These are phyloP conservation scores for Adelges cooleyi DNA, from an alignment of 1,140 invertebrate species.

Conservation along the genomic window DNA sequence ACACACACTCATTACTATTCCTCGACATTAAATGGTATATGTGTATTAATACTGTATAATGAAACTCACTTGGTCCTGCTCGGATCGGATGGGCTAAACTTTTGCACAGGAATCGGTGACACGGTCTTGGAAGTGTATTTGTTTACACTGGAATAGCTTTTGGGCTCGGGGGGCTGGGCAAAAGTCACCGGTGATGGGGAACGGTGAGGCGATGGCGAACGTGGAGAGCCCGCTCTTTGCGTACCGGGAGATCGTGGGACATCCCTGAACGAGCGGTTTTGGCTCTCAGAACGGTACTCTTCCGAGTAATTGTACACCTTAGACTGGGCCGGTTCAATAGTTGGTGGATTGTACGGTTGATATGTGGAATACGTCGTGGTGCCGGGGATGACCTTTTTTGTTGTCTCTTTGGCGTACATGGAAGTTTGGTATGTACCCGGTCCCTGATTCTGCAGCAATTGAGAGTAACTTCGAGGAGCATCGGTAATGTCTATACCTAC, in stretches of 20 bases:
- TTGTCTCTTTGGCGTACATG: conserved; percentile 11
- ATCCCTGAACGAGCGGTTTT: conserved; percentile 10
- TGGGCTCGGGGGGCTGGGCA: conserved; percentile 32
- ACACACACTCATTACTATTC: conserved; percentile 16
- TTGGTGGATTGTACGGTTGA: not conserved
- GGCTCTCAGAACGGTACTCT: not conserved
- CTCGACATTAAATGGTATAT: conserved; percentile 14
- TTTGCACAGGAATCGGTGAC: conserved; percentile 31
- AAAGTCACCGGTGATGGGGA: conserved; percentile 35
- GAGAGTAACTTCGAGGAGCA: not conserved
- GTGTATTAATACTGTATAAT: not conserved
- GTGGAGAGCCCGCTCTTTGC: conserved; percentile 3
- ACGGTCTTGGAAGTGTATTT: conserved; percentile 18
- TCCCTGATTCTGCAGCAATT: not conserved
- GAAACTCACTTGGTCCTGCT: conserved; percentile 25
- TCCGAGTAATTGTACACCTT: conserved; percentile 24
- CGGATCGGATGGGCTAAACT: conserved; percentile 33
- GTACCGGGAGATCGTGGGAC: conserved; percentile 12
- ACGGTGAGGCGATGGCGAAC: conserved; percentile 33
- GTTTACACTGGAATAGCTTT: not conserved
- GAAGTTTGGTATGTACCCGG: conserved; percentile 15
- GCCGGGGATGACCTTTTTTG: conserved; percentile 18
- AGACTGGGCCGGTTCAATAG: not conserved
- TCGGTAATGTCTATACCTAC: not conserved
- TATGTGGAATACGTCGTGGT: conserved; percentile 10